Conservation (phyloP, 2,113 vertebrate genomes). For the Charadrius vociferus region DNA sequence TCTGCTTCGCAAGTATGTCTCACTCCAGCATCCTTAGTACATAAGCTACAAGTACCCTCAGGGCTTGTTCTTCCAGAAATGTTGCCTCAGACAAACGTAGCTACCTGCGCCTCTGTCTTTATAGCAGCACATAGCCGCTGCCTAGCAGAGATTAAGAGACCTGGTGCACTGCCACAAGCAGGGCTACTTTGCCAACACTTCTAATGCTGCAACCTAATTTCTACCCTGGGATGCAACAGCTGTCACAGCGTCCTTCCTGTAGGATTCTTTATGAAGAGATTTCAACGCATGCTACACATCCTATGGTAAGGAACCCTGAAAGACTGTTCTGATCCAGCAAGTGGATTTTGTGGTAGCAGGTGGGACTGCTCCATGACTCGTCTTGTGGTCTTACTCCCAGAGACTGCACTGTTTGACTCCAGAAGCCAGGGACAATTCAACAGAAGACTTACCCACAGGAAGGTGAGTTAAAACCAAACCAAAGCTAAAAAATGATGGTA, state of each 20-base stretch:
- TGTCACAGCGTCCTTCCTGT: not conserved
- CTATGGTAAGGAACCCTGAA: not conserved
- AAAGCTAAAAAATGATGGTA: not conserved
- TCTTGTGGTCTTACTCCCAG: not conserved
- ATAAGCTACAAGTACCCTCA: not conserved
- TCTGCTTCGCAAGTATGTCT: not conserved
- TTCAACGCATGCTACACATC: not conserved
- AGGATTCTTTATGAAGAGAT: not conserved
- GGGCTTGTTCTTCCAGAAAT: not conserved
- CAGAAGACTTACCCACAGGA: not conserved
- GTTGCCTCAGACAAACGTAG: not conserved
- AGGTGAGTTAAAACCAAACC: not conserved
- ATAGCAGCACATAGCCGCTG: accelerated
- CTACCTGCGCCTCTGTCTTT: not conserved
- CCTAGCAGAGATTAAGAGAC: not conserved
- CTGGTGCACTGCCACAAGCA: not conserved
- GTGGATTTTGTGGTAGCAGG: not conserved
- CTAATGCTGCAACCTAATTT: not conserved
- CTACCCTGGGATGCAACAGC: not conserved
- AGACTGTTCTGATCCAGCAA: not conserved
- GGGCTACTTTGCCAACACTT: not conserved
- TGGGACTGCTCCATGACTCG: not conserved
- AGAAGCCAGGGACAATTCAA: not conserved
- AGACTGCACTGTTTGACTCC: not conserved
- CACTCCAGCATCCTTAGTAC: not conserved